phyloP scores from a whole-genome alignment of 2,797 vertebrate genomes.

The Luscinia megarhynchos region DNA sequence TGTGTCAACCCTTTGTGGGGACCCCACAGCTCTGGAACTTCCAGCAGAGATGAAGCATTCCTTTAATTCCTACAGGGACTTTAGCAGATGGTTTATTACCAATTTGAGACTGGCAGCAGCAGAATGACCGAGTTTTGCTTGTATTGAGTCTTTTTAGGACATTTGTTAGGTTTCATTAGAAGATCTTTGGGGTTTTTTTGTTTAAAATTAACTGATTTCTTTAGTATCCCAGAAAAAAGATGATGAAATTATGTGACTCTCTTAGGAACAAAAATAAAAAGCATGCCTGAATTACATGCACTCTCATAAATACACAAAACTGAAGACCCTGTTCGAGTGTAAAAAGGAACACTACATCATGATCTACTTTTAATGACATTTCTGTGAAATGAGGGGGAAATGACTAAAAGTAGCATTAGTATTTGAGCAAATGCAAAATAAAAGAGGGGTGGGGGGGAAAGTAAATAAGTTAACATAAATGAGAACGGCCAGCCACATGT shows the following conservation, averaged over 20 bases:
- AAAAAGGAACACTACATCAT: conserved; percentile 64
- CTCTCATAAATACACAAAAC: background rate
- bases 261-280: conserved; percentile 23
- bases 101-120: background rate
- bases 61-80: conserved; percentile 33
- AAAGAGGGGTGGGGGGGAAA: background rate
- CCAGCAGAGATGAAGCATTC: conserved; percentile 21
- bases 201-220: background rate
- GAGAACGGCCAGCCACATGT: conserved; percentile 83
- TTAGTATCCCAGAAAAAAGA: background rate
- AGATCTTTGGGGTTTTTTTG: background rate
- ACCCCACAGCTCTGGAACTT: background rate
- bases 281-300: conserved; percentile 57
- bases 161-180: background rate
- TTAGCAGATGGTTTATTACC: background rate
- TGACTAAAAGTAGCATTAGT: conserved; percentile 49
- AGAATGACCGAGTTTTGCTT: background rate
- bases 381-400: conserved; percentile 6
- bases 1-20: background rate
- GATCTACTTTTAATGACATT: background rate
- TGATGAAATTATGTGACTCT: background rate
- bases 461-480: conserved; percentile 24
- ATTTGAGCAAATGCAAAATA: conserved; percentile 1
- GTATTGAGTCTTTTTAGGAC: background rate
- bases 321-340: conserved; percentile 46